These are phyloP conservation scores for Seriola rivoliana DNA, from an alignment of 2,113 vertebrate genomes.

Conservation along the genomic window DNA sequence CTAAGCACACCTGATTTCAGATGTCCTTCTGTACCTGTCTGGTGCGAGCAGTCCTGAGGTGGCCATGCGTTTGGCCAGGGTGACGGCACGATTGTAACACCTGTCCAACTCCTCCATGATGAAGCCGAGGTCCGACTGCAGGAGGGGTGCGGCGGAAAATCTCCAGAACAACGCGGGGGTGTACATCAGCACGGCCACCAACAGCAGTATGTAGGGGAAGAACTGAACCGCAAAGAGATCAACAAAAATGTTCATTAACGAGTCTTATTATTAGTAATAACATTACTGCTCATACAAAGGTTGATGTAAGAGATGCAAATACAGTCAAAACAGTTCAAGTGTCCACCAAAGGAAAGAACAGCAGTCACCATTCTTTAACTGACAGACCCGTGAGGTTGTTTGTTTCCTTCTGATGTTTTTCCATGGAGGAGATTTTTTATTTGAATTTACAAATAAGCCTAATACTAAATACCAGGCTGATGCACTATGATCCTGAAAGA, in stretches of 20 bases:
- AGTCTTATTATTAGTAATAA: too few relatives aligned
- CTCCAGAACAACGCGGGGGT: conserved; percentile 92
- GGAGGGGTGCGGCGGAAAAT: conserved; percentile 88
- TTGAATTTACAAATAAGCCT: too few relatives aligned
- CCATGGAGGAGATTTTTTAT: too few relatives aligned
- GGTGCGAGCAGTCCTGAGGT: conserved; percentile 46
- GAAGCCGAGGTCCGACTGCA: conserved; percentile 94
- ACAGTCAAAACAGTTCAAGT: too few relatives aligned
- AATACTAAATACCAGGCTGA: too few relatives aligned
- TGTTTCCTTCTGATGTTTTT: too few relatives aligned
- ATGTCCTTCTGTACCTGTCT: conserved; percentile 60
- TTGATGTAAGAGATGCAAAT: too few relatives aligned
- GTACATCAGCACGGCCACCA: conserved; percentile 91
- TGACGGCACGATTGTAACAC: conserved; percentile 93
- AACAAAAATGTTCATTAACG: not conserved
- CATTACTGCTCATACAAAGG: too few relatives aligned
- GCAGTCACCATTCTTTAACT: too few relatives aligned
- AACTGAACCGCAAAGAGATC: conserved; percentile 81
- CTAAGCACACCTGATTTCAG: not conserved
- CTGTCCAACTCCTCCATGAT: conserved; percentile 96
- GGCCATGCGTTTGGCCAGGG: conserved; percentile 86
- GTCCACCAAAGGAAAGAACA: conserved; percentile 21
- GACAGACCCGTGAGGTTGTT: too few relatives aligned
- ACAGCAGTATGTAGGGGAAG: conserved; percentile 94
- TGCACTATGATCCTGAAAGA: too few relatives aligned